A percentile compares a stretch with the other conserved stretches of the same genome.
Conservation (phyloP, 2,888 invertebrate species). For the Zootermopsis nevadensis region DNA sequence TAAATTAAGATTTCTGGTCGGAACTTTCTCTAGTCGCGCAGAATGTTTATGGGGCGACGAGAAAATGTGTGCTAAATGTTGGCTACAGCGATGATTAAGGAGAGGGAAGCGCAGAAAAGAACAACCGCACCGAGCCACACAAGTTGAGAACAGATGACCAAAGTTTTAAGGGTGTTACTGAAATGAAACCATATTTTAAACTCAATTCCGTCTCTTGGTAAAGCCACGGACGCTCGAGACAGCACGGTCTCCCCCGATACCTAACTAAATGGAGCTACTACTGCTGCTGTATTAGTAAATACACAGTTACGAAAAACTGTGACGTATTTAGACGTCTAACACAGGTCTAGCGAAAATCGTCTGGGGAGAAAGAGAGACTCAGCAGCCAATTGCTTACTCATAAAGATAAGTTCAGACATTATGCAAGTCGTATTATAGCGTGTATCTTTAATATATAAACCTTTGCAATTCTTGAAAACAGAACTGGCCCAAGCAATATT, state of each 20-base stretch:
- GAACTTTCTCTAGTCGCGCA: slow-evolving; percentile 46
- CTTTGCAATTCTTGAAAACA: too few species aligned
- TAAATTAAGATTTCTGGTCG: slow-evolving; percentile 52
- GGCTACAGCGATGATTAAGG: slow-evolving; percentile 45
- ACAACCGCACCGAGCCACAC: slow-evolving; percentile 25
- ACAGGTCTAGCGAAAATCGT: neutral
- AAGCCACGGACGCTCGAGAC: neutral
- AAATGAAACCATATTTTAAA: slow-evolving; percentile 52
- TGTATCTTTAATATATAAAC: too few species aligned
- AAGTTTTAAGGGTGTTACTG: slow-evolving; percentile 51
- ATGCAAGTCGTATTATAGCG: too few species aligned
- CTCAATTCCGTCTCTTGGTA: slow-evolving; percentile 37
- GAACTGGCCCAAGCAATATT: too few species aligned
- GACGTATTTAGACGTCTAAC: neutral
- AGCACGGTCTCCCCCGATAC: neutral
- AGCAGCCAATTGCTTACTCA: too few species aligned
- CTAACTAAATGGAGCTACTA: neutral
- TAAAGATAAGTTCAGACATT: too few species aligned
- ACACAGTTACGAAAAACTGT: neutral
- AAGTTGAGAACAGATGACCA: slow-evolving; percentile 51
- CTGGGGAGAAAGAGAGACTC: neutral
- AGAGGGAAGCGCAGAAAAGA: slow-evolving; percentile 25
- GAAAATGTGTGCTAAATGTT: slow-evolving; percentile 48
- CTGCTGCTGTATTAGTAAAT: neutral
- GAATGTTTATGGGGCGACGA: slow-evolving; percentile 47